A percentile compares a stretch with the other conserved stretches of the same genome.
phyloP scores from a whole-genome alignment of 2,888 invertebrate genomes.

The Lasius platythorax region DNA sequence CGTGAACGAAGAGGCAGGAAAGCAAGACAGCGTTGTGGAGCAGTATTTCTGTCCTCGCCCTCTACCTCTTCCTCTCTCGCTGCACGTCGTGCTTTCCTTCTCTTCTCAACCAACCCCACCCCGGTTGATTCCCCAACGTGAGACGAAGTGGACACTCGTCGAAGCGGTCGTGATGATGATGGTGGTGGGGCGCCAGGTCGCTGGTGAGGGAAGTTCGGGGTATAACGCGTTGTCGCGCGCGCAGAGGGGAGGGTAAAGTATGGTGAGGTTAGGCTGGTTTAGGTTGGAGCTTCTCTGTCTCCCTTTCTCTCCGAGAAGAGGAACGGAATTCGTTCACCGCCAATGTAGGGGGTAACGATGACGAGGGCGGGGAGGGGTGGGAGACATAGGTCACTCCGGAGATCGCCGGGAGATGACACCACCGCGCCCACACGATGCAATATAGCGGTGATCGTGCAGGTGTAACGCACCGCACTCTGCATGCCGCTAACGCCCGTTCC shows the following conservation, averaged over 20 bases:
- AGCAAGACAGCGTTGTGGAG: slow-evolving; percentile 84
- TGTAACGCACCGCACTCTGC: slow-evolving; percentile 73
- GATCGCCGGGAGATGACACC: slow-evolving; percentile 85
- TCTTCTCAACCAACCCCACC: slow-evolving; percentile 67
- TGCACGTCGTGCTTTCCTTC: slow-evolving; percentile 65
- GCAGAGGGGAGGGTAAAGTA: slow-evolving; percentile 25
- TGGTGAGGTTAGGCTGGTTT: slow-evolving; percentile 70
- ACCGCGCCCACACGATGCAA: slow-evolving; percentile 80
- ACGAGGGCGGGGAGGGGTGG: slow-evolving; percentile 42
- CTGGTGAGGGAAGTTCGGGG: slow-evolving; percentile 73
- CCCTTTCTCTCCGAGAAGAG: slow-evolving; percentile 61
- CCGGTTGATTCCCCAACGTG: slow-evolving; percentile 62
- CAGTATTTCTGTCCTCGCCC: slow-evolving; percentile 80
- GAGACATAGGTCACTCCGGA: slow-evolving; percentile 77
- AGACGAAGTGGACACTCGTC: slow-evolving; percentile 76
- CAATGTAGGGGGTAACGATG: slow-evolving; percentile 13
- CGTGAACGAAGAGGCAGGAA: slow-evolving; percentile 85
- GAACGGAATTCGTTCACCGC: slow-evolving; percentile 64
- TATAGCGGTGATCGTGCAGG: slow-evolving; percentile 75
- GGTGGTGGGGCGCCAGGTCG: slow-evolving; percentile 61
- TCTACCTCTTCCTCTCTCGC: slow-evolving; percentile 67
- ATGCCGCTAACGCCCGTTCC: slow-evolving; percentile 39
- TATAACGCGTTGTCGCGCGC: slow-evolving; percentile 55
- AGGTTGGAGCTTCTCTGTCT: slow-evolving; percentile 61
- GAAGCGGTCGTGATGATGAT: slow-evolving; percentile 35